phyloP scores from a whole-genome alignment of 30 jellyfish, hydroid and myxozoan genomes.

The Aurelia aurita complex sp. Pacific region DNA sequence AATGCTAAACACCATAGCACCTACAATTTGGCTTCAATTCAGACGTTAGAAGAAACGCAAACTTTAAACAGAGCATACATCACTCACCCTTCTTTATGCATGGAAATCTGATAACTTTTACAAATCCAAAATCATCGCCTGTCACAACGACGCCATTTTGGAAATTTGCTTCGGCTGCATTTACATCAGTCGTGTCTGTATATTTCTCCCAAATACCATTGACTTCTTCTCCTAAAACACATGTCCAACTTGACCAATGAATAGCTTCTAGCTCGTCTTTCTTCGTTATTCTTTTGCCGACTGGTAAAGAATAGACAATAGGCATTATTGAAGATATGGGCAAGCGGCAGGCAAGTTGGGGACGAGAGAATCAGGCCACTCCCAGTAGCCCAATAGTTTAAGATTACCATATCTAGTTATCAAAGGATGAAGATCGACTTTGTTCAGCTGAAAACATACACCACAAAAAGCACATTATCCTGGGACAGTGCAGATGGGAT shows the following conservation, averaged over 20 bases:
- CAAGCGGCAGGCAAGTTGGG: no score
- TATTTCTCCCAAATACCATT: slow-evolving; percentile 95
- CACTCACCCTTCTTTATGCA: slow-evolving; percentile 84
- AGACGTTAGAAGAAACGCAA: neutral
- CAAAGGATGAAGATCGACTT: no score
- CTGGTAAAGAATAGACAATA: slow-evolving; percentile 6
- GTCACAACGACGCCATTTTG: slow-evolving; percentile 86
- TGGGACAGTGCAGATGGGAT: no score
- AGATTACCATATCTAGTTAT: no score
- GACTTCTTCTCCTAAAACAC: slow-evolving; percentile 90
- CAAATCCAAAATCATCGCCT: slow-evolving; percentile 94
- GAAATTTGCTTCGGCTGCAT: slow-evolving; percentile 90
- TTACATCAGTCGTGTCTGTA: slow-evolving; percentile 87
- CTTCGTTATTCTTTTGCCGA: slow-evolving; percentile 78
- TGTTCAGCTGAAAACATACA: no score
- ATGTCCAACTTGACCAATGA: slow-evolving; percentile 94
- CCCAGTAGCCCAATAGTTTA: no score
- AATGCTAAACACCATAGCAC: no score
- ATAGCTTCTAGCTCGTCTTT: slow-evolving; percentile 83
- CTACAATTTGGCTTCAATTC: no score
- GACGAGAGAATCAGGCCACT: no score
- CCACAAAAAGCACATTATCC: no score
- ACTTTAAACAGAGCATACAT: neutral
- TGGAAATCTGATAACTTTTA: slow-evolving; percentile 82
- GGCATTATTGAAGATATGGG: no score